These are phyloP conservation scores for Belonocnema kinseyi DNA, from an alignment of 1,140 invertebrate genomes.

Conservation along the genomic window DNA sequence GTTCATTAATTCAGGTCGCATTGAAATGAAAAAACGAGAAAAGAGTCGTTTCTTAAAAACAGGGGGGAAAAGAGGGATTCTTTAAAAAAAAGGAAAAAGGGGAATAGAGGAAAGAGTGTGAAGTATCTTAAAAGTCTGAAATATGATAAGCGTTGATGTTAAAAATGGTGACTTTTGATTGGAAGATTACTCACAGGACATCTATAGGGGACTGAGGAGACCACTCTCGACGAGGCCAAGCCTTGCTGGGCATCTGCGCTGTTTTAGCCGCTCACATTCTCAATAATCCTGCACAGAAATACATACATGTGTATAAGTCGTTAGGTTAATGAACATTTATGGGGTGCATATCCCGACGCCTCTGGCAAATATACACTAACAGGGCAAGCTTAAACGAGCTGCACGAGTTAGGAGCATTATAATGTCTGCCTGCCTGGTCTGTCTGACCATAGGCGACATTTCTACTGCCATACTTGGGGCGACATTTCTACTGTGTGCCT, in stretches of 20 bases:
- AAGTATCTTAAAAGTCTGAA: no score
- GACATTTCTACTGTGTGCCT: not conserved
- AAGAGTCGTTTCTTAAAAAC: no score
- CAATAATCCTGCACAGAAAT: constrained; percentile 50
- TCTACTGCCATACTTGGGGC: not conserved
- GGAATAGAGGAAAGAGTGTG: no score
- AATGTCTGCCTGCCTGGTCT: not conserved
- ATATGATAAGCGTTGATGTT: not conserved
- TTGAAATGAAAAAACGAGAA: no score
- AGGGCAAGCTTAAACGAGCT: constrained; percentile 14
- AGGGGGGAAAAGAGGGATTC: no score
- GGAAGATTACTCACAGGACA: constrained; percentile 65
- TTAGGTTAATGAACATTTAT: constrained; percentile 26
- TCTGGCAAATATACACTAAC: constrained; percentile 8
- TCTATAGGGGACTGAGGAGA: constrained; percentile 67
- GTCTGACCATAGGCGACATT: not conserved
- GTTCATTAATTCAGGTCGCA: no score
- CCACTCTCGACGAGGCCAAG: constrained; percentile 69
- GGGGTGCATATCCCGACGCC: not conserved
- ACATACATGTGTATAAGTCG: constrained; percentile 31
- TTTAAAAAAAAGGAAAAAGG: no score
- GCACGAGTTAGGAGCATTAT: constrained; percentile 13
- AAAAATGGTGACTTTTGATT: not conserved
- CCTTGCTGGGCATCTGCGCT: constrained; percentile 65
- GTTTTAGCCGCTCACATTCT: constrained; percentile 57